phyloP scores from a whole-genome alignment of 2,797 vertebrate genomes.

The Phoebastria nigripes region DNA sequence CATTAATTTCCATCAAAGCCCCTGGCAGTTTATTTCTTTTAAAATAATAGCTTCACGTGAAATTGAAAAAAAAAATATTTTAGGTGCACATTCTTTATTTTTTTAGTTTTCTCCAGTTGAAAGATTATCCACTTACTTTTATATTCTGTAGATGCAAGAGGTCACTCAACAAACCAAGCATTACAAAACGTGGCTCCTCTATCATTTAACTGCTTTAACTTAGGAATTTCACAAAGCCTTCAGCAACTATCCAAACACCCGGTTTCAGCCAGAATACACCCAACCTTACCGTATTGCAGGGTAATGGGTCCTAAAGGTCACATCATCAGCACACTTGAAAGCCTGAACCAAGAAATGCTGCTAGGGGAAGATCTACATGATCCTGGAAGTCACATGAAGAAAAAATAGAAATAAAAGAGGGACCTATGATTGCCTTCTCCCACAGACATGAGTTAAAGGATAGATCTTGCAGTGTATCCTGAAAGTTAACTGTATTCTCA shows the following conservation, averaged over 20 bases:
- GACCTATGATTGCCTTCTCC: neutral
- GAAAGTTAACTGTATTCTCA: neutral
- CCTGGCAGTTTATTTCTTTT: neutral
- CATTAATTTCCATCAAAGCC: neutral
- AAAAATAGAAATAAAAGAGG: neutral
- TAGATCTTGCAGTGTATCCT: neutral
- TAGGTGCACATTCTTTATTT: neutral
- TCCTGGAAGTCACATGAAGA: fast-evolving
- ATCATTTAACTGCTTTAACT: neutral
- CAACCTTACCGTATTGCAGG: neutral
- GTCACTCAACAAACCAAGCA: neutral
- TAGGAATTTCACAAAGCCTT: neutral
- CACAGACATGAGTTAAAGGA: neutral
- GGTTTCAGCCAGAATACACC: neutral
- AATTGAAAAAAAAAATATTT: neutral
- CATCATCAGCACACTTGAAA: neutral
- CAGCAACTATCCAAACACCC: neutral
- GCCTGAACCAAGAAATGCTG: neutral
- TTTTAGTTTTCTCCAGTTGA: neutral
- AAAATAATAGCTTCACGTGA: neutral
- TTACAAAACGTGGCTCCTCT: neutral
- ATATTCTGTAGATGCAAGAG: neutral
- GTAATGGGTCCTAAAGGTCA: neutral
- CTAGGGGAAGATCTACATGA: neutral
- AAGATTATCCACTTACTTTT: neutral